phyloP scores from a whole-genome alignment of 2,888 invertebrate genomes.

The Nebria salina region DNA sequence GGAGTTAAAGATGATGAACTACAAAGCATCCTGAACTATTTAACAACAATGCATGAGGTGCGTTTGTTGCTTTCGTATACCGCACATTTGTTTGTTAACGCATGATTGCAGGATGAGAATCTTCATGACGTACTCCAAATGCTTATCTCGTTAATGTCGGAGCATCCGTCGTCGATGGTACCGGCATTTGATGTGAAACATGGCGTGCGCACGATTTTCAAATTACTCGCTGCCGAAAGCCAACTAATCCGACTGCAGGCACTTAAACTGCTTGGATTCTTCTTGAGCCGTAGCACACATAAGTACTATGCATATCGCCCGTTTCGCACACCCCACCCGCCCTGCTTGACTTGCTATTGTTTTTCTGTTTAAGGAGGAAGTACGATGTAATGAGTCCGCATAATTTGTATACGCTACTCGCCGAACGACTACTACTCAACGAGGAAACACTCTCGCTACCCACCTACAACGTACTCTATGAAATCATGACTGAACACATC shows the following conservation, averaged over 20 bases:
- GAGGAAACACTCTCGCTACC: slow-evolving; percentile 91
- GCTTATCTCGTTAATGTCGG: slow-evolving; percentile 96
- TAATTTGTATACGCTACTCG: slow-evolving; percentile 96
- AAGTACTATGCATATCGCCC: slow-evolving; percentile 70
- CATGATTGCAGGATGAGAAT: slow-evolving; percentile 85
- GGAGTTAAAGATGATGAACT: slow-evolving; percentile 98
- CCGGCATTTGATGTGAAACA: slow-evolving; percentile 98
- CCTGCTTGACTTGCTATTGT: slow-evolving; percentile 15
- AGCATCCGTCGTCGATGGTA: slow-evolving; percentile 98
- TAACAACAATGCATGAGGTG: slow-evolving; percentile 98
- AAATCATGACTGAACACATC: slow-evolving; percentile 97
- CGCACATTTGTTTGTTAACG: not conserved
- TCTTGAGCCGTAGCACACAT: slow-evolving; percentile 96
- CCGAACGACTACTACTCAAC: slow-evolving; percentile 89
- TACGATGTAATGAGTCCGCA: slow-evolving; percentile 99
- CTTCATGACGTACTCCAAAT: slow-evolving; percentile 97
- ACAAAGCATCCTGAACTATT: slow-evolving; percentile 96
- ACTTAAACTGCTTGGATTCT: slow-evolving; percentile 95
- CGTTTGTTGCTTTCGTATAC: slow-evolving; percentile 50
- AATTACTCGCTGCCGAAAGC: slow-evolving; percentile 93
- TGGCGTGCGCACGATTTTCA: slow-evolving; percentile 96
- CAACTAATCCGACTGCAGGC: slow-evolving; percentile 96
- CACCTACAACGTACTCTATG: slow-evolving; percentile 98
- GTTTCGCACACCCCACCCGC: not conserved
- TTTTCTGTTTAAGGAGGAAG: slow-evolving; percentile 78